Evolutionary conservation across 2,888 invertebrate genomes (phyloP).

Genomic region (Idaea dimidiata): DNA sequence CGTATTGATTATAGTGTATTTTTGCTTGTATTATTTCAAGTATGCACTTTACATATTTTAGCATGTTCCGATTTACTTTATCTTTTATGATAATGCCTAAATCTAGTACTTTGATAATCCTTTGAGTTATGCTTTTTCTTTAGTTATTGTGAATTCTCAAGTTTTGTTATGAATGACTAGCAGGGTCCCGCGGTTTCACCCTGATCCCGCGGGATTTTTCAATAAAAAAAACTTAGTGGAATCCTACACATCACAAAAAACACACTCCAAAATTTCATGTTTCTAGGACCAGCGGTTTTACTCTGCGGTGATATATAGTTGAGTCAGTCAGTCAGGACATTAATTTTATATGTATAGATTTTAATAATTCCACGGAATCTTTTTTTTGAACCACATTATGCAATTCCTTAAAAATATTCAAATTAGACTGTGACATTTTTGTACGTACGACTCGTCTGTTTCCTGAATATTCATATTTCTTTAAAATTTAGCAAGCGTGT

Average conservation of each 20-base stretch:
- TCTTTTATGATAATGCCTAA: not conserved
- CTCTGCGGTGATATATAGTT: too few relatives aligned
- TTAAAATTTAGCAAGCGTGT: not conserved
- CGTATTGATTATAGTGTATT: constrained; percentile 25
- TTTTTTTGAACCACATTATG: not conserved
- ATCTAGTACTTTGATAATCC: not conserved
- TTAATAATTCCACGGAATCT: not conserved
- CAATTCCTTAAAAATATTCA: not conserved
- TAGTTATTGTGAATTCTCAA: too few relatives aligned
- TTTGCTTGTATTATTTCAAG: not conserved
- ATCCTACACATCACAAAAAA: too few relatives aligned
- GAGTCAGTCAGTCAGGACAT: too few relatives aligned
- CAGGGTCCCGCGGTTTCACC: too few relatives aligned
- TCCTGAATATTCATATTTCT: not conserved
- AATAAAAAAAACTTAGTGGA: too few relatives aligned
- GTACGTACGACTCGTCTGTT: not conserved
- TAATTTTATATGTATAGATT: too few relatives aligned
- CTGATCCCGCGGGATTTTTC: too few relatives aligned
- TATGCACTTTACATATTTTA: not conserved
- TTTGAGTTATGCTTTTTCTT: not conserved
- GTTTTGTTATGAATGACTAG: too few relatives aligned
- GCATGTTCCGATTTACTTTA: not conserved
- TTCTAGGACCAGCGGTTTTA: too few relatives aligned
- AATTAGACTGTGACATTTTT: not conserved
- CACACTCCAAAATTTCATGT: too few relatives aligned